Conservation (phyloP, 37 sponge, comb jelly and placozoan genomes). For the Ephydatia muelleri region DNA sequence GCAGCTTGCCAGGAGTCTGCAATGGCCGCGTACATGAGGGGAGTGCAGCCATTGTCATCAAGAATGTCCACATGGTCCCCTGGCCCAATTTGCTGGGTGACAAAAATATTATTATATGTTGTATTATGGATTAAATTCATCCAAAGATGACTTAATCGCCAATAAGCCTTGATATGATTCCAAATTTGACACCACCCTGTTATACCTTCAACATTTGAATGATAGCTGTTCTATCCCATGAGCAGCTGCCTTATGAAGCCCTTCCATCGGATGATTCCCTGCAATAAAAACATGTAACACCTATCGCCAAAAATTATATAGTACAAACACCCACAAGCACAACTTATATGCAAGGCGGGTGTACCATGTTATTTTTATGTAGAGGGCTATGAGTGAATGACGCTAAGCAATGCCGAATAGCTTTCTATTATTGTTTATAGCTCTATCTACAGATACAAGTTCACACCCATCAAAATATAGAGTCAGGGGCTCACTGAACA, state of each 20-base stretch:
- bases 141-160: neutral
- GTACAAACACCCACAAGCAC: neutral
- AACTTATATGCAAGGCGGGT: neutral
- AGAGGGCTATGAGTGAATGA: too few relatives aligned
- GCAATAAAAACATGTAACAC: neutral
- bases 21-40: slow-evolving; percentile 89
- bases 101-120: neutral
- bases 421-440: too few relatives aligned
- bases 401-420: too few relatives aligned
- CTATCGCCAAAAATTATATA: neutral
- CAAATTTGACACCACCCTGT: too few relatives aligned
- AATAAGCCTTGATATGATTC: too few relatives aligned
- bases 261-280: slow-evolving; percentile 53
- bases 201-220: slow-evolving; percentile 73
- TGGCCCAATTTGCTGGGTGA: slow-evolving; percentile 44
- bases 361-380: too few relatives aligned
- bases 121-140: neutral
- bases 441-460: too few relatives aligned
- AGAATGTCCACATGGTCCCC: slow-evolving; percentile 56
- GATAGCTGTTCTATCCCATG: slow-evolving; percentile 60
- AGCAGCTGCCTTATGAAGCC: slow-evolving; percentile 76
- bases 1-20: slow-evolving; percentile 72
- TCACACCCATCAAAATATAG: too few relatives aligned
- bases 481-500: too few relatives aligned
- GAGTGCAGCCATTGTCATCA: slow-evolving; percentile 76